Conservation (phyloP, 2,888 invertebrate genomes). For the Cheilosia impressa region DNA sequence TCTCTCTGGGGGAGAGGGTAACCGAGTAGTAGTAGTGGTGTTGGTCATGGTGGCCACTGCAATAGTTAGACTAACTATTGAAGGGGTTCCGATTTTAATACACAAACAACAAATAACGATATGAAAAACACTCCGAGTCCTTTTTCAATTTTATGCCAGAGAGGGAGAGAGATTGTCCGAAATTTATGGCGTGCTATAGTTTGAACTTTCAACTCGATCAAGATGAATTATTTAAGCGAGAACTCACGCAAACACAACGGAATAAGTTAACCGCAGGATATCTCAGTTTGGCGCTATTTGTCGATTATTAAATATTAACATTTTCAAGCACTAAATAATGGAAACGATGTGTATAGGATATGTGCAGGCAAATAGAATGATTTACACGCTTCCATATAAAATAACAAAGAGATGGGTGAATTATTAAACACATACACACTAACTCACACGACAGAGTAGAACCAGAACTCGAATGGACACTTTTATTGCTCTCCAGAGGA, state of each 20-base stretch:
- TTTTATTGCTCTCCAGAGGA: slow-evolving; percentile 57
- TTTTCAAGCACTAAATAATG: slow-evolving; percentile 56
- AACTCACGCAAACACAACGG: slow-evolving; percentile 50
- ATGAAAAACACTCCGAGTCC: neutral
- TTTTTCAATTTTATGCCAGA: slow-evolving; percentile 8
- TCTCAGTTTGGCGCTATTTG: slow-evolving; percentile 65
- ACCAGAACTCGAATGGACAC: slow-evolving; percentile 45
- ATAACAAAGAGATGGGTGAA: slow-evolving; percentile 56
- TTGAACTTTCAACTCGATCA: slow-evolving; percentile 41
- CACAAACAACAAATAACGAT: neutral
- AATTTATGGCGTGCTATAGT: slow-evolving; percentile 53
- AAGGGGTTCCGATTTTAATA: slow-evolving; percentile 16
- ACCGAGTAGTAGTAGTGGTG: neutral
- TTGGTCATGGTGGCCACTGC: neutral
- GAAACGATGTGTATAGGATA: slow-evolving; percentile 32
- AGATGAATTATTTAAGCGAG: slow-evolving; percentile 58
- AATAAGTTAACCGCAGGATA: slow-evolving; percentile 68
- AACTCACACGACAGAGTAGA: neutral
- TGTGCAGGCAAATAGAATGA: slow-evolving; percentile 57
- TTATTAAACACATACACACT: slow-evolving; percentile 53
- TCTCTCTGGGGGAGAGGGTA: slow-evolving; percentile 13
- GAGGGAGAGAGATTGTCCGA: neutral
- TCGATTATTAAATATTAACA: slow-evolving; percentile 71
- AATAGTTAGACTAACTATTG: slow-evolving; percentile 42
- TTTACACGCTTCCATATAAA: slow-evolving; percentile 46